Conservation (phyloP, 1,140 invertebrate genomes). For the Platorchestia sp. region DNA sequence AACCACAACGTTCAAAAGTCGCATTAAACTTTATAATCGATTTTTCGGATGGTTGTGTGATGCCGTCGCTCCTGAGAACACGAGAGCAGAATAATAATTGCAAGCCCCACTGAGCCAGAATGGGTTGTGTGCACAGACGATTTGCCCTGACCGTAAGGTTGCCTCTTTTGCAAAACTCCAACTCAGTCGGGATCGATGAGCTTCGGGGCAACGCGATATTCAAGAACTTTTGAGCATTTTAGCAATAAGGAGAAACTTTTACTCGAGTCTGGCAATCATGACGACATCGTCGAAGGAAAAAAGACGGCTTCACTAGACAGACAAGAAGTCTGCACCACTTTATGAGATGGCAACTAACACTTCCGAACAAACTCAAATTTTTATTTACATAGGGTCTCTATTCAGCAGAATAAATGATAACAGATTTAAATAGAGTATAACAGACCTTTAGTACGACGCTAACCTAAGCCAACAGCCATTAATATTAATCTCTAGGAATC, state of each 20-base stretch:
- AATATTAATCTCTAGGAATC: too few relatives aligned
- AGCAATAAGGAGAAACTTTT: conserved; percentile 55
- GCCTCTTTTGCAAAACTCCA: conserved; percentile 22
- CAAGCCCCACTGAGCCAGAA: background rate
- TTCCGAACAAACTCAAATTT: background rate
- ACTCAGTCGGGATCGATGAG: conserved; percentile 44
- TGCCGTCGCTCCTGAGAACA: background rate
- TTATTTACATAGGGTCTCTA: too few relatives aligned
- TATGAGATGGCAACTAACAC: background rate
- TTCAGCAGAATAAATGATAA: too few relatives aligned
- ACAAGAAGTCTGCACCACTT: conserved; percentile 12
- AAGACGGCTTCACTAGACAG: background rate
- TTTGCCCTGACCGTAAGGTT: background rate
- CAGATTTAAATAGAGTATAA: too few relatives aligned
- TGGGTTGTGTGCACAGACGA: conserved; percentile 1
- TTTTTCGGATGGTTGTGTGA: background rate
- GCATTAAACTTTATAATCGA: background rate
- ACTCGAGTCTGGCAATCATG: conserved; percentile 19
- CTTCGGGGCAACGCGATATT: conserved; percentile 52
- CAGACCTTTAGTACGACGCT: too few relatives aligned
- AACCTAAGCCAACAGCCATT: too few relatives aligned
- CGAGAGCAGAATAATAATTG: background rate
- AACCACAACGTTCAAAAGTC: background rate
- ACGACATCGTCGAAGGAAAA: conserved; percentile 18
- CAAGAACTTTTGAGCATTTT: conserved; percentile 50